Conservation (phyloP, 2,113 vertebrate species). For the Syrrhaptes paradoxus region DNA sequence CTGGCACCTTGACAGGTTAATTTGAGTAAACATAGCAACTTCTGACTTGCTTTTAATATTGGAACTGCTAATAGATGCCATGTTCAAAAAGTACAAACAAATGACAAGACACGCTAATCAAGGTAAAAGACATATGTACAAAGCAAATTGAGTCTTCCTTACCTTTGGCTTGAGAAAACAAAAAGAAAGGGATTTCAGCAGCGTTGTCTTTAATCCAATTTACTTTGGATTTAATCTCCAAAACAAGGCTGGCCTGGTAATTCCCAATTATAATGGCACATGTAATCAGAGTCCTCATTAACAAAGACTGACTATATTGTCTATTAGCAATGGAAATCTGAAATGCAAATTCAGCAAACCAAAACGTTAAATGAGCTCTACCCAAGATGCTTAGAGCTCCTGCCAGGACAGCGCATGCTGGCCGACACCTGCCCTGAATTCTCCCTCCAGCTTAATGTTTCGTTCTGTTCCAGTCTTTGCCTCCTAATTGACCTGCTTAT, state of each 20-base stretch:
- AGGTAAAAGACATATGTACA: slow-evolving; percentile 69
- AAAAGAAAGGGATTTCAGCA: slow-evolving; percentile 68
- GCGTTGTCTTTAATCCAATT: slow-evolving; percentile 83
- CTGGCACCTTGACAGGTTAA: neutral
- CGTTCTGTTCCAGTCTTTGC: slow-evolving; percentile 87
- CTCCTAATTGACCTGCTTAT: slow-evolving; percentile 92
- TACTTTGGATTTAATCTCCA: slow-evolving; percentile 82
- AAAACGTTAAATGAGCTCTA: slow-evolving; percentile 86
- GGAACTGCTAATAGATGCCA: neutral
- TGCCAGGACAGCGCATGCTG: slow-evolving; percentile 79
- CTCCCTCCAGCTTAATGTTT: slow-evolving; percentile 90
- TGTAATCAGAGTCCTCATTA: slow-evolving; percentile 88
- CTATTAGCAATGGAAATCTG: slow-evolving; percentile 85
- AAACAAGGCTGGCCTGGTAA: slow-evolving; percentile 82
- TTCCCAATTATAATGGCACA: slow-evolving; percentile 85
- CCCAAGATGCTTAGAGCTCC: slow-evolving; percentile 78
- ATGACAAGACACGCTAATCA: slow-evolving; percentile 55
- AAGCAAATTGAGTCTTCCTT: slow-evolving; percentile 74
- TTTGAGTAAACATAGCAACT: neutral
- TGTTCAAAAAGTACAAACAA: slow-evolving; percentile 56
- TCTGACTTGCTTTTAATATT: slow-evolving; percentile 22
- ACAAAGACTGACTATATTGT: slow-evolving; percentile 84
- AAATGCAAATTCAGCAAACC: slow-evolving; percentile 88
- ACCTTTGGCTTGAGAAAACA: slow-evolving; percentile 73
- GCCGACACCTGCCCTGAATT: slow-evolving; percentile 82